Evolutionary conservation across 1,140 invertebrate species (phyloP), one percentile per base, ranked within the genome.

Genomic region (Zaprionus gabonicus): DNA sequence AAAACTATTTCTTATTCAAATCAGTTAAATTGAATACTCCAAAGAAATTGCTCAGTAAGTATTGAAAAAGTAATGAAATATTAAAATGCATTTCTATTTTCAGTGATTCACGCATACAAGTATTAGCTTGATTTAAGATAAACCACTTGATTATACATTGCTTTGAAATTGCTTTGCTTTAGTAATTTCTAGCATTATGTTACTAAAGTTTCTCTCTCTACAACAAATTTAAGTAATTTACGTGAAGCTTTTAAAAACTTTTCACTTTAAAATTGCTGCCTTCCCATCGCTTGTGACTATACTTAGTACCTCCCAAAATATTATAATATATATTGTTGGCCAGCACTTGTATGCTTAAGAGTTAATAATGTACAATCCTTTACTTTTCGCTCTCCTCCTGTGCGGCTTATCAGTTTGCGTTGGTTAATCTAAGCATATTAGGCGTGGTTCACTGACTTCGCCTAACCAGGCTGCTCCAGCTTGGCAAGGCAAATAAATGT

Each of bases 401-500:
- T 5, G 3, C 20, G 41, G 4, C n/a, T 56, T 38, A 56, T 41
- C 34, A 44, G 17, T 56, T 56, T 55, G 15, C 17, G n/a, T 31
- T 44, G 12, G 31, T 56, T 66, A 44, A 36, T n/a, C 38, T 51
- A 51, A 51, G 46, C 51, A 10, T 23, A 65, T 65, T 55, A 27
- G 36, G 31, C 4, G n/a, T 36, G 38, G 51, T 44, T 66, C 36
- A n/a, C 53, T 57, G 53, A 31, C n/a, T 66, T 20, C 12, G 3
- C 12, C 36, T 41, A 13, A 31, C 7, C 28, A 31, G 28, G 28
- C 27, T 66, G 25, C 27, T 27, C 13, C 3, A 66, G 27, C 20
- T 53, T 65, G 20, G 23, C 23, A 36, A 34, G 44, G 20, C 28
- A 51, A 55, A 36, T 15, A 41, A 44, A 23, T 55, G 31, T 74